phyloP scores from a whole-genome alignment of 2,888 invertebrate species.

The Melitaea athalia region DNA sequence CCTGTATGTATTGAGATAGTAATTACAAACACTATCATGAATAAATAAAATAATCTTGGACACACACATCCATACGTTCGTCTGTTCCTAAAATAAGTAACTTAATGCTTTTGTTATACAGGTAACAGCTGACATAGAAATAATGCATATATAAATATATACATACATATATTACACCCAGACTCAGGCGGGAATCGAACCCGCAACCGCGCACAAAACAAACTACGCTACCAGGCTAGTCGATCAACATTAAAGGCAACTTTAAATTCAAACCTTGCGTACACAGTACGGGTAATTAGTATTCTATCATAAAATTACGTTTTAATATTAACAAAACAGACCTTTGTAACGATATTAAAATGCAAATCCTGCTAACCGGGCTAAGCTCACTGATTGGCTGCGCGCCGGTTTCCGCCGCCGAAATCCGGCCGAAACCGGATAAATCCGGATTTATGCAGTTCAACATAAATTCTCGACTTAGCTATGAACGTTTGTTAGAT shows the following conservation, averaged over 20 bases:
- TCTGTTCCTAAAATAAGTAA: no score
- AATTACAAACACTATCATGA: no score
- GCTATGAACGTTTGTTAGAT: constrained; percentile 33
- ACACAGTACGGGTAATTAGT: not conserved
- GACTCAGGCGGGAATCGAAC: no score
- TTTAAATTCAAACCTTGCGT: not conserved
- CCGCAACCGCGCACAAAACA: no score
- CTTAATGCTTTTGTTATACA: no score
- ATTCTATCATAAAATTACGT: not conserved
- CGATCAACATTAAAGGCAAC: not conserved
- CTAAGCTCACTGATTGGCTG: constrained; percentile 54
- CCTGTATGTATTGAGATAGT: no score
- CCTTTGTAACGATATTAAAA: constrained; percentile 35
- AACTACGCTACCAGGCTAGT: no score
- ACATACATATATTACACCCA: no score
- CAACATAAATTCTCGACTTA: constrained; percentile 52
- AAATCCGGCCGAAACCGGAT: constrained; percentile 52
- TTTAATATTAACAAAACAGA: constrained; percentile 22
- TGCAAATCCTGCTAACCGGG: constrained; percentile 50
- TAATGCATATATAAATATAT: no score
- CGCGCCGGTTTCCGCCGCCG: constrained; percentile 45
- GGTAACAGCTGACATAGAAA: no score
- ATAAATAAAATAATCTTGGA: no score
- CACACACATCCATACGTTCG: no score
- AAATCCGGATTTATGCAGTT: constrained; percentile 59